Conservation (phyloP, 2,888 invertebrate species). For the Cerastis rubricosa region DNA sequence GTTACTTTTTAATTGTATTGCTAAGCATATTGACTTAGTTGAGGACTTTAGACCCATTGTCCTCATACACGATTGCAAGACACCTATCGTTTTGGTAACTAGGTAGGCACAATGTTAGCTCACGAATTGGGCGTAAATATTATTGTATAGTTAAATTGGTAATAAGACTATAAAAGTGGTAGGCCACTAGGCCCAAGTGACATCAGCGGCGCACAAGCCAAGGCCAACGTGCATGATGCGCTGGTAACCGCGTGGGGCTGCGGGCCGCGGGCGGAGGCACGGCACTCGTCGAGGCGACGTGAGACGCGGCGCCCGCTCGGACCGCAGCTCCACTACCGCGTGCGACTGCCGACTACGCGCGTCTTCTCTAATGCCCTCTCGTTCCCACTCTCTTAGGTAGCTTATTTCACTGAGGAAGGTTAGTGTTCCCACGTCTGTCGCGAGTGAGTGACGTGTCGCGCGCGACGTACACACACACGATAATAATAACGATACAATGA, state of each 20-base stretch:
- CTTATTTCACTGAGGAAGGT: slow-evolving; percentile 81
- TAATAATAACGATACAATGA: slow-evolving; percentile 77
- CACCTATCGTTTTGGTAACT: background rate
- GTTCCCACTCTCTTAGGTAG: slow-evolving; percentile 80
- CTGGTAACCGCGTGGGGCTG: slow-evolving; percentile 8
- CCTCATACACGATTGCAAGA: slow-evolving; percentile 5
- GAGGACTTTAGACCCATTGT: slow-evolving; percentile 10
- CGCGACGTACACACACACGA: slow-evolving; percentile 65
- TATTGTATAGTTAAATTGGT: slow-evolving; percentile 44
- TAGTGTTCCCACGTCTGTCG: slow-evolving; percentile 83
- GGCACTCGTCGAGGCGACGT: slow-evolving; percentile 15
- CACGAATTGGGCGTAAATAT: slow-evolving; percentile 33
- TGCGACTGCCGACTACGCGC: slow-evolving; percentile 65
- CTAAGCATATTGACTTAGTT: background rate
- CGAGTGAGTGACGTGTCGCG: slow-evolving; percentile 81
- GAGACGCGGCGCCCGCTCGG: slow-evolving; percentile 42
- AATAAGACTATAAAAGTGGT: slow-evolving; percentile 52
- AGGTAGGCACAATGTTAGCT: slow-evolving; percentile 2
- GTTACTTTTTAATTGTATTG: slow-evolving; percentile 1
- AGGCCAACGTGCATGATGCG: slow-evolving; percentile 56
- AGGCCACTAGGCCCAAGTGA: slow-evolving; percentile 52
- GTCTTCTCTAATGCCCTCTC: slow-evolving; percentile 78
- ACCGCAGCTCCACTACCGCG: slow-evolving; percentile 53
- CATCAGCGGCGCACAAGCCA: slow-evolving; percentile 60
- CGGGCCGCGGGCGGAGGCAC: background rate